A percentile compares a stretch with the other conserved stretches of the same genome.
Evolutionary conservation across 2,888 invertebrate genomes (phyloP).

Genomic region (Apamea monoglypha): DNA sequence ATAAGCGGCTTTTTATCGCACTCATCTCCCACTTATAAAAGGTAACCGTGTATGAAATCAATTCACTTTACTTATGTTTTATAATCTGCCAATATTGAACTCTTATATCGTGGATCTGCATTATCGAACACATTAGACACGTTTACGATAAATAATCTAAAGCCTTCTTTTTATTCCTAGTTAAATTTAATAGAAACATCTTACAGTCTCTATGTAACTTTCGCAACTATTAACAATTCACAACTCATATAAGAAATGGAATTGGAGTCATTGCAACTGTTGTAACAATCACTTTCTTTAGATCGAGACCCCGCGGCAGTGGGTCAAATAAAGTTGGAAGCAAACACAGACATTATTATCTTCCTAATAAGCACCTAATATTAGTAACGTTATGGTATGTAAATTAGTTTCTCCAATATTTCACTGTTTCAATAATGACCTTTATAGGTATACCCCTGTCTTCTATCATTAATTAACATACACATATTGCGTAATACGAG

Average conservation of each 20-base stretch:
- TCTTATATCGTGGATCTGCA: slow-evolving; percentile 6
- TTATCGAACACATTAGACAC: slow-evolving; percentile 11
- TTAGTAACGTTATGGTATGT: neutral
- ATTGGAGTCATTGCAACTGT: slow-evolving; percentile 8
- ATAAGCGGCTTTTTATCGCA: slow-evolving; percentile 51
- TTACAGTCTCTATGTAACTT: slow-evolving; percentile 22
- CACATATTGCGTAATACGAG: slow-evolving; percentile 6
- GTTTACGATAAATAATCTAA: neutral
- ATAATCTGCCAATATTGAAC: slow-evolving; percentile 35
- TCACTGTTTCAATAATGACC: neutral
- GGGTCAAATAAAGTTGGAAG: slow-evolving; percentile 15
- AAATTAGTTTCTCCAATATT: neutral
- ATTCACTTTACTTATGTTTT: slow-evolving; percentile 39
- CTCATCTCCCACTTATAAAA: slow-evolving; percentile 44
- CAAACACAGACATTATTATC: neutral
- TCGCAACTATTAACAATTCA: slow-evolving; percentile 30
- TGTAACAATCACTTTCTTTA: slow-evolving; percentile 17
- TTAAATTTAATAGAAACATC: neutral
- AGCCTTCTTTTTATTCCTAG: neutral
- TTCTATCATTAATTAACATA: slow-evolving; percentile 9
- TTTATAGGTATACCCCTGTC: neutral
- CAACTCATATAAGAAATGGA: slow-evolving; percentile 3
- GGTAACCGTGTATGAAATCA: slow-evolving; percentile 59
- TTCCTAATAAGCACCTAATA: neutral
- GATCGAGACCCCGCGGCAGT: neutral